These are phyloP conservation scores for Piscicola geometra DNA, from an alignment of 2,888 invertebrate species.

Conservation along the genomic window DNA sequence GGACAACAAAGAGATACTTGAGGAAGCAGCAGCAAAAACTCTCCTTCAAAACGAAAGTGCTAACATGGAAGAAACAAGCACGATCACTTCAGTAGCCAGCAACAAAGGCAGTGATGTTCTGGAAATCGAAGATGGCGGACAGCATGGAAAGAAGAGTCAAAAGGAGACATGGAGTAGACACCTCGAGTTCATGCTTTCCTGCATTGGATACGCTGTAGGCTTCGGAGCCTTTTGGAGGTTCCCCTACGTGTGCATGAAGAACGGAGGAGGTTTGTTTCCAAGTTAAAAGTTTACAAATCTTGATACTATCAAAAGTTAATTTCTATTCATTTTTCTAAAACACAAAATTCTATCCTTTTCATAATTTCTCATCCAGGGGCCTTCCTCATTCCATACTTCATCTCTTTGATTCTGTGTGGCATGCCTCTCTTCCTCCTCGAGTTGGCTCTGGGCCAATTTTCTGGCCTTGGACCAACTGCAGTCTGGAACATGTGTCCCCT, in stretches of 20 bases:
- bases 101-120: background rate
- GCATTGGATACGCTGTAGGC: constrained; percentile 40
- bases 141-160: background rate
- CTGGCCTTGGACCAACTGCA: constrained; percentile 61
- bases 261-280: constrained; percentile 39
- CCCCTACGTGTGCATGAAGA: constrained; percentile 41
- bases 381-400: constrained; percentile 63
- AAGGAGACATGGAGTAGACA: constrained; percentile 38
- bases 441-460: constrained; percentile 63
- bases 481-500: constrained; percentile 63
- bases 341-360: too few relatives aligned
- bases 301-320: background rate
- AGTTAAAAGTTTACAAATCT: background rate
- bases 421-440: constrained; percentile 64
- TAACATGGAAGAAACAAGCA: background rate
- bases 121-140: background rate
- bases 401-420: constrained; percentile 62
- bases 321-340: too few relatives aligned
- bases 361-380: constrained; percentile 60
- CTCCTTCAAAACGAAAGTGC: background rate
- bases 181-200: constrained; percentile 41
- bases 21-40: background rate
- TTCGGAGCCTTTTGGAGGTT: constrained; percentile 41
- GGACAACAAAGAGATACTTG: background rate
- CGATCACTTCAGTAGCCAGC: background rate